These are phyloP conservation scores for Gasterosteus aculeatus DNA, from an alignment of 2,113 vertebrate species.

Conservation along the genomic window DNA sequence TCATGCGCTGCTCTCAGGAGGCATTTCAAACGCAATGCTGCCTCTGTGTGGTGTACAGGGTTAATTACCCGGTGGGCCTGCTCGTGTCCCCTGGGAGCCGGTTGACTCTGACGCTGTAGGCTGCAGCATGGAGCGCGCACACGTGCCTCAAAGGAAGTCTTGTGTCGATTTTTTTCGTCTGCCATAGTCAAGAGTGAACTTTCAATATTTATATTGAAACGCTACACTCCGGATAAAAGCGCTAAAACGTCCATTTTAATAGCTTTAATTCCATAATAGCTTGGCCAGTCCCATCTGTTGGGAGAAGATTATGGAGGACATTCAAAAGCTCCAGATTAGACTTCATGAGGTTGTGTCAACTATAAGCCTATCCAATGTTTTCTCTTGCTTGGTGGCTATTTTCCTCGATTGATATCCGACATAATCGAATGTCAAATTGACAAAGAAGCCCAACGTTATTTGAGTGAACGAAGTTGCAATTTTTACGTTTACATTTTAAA, in stretches of 20 bases:
- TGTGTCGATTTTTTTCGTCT: not conserved
- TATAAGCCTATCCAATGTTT: too few relatives aligned
- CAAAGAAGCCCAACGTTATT: not conserved
- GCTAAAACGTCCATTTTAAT: not conserved
- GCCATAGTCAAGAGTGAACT: not conserved
- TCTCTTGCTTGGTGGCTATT: too few relatives aligned
- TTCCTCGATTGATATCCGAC: not conserved
- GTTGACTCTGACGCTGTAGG: not conserved
- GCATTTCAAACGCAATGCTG: slow-evolving; percentile 68
- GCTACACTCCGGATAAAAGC: not conserved
- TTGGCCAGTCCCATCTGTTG: not conserved
- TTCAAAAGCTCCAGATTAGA: not conserved
- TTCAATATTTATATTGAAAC: not conserved
- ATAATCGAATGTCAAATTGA: not conserved
- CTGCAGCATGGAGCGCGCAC: not conserved
- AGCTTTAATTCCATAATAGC: not conserved
- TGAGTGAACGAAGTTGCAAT: not conserved
- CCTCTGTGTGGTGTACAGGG: slow-evolving; percentile 71
- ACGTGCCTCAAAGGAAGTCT: not conserved
- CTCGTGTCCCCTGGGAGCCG: slow-evolving; percentile 14
- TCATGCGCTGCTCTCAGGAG: not conserved
- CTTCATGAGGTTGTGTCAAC: not conserved
- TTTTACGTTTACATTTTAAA: too few relatives aligned
- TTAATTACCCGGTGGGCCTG: slow-evolving; percentile 54
- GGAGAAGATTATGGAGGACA: not conserved